Conservation (phyloP, 2,888 invertebrate species). For the Pteria penguin region DNA sequence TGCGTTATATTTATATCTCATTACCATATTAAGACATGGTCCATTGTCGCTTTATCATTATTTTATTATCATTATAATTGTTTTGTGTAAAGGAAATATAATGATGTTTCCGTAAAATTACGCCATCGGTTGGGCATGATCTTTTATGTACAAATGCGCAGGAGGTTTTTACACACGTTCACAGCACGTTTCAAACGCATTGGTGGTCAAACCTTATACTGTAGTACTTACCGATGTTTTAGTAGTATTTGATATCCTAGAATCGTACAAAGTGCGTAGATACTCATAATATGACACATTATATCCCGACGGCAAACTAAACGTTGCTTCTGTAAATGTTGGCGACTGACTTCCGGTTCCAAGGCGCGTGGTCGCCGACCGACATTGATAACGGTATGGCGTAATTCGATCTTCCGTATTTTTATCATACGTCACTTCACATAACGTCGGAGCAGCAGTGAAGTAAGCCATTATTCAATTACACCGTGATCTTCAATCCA, state of each 20-base stretch:
- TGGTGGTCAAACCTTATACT: too few species aligned
- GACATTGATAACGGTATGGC: slow-evolving; percentile 51
- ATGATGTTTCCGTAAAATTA: too few species aligned
- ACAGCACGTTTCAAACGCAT: too few species aligned
- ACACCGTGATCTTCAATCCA: background rate
- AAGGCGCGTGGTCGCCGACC: slow-evolving; percentile 24
- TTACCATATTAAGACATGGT: too few species aligned
- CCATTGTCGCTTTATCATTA: too few species aligned
- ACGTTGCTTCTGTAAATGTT: slow-evolving; percentile 54
- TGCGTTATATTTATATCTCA: too few species aligned
- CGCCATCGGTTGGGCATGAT: too few species aligned
- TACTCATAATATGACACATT: slow-evolving; percentile 59
- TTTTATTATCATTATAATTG: too few species aligned
- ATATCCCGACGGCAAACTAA: slow-evolving; percentile 53
- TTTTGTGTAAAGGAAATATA: too few species aligned
- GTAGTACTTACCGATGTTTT: slow-evolving; percentile 10
- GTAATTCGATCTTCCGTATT: slow-evolving; percentile 59
- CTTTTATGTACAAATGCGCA: too few species aligned
- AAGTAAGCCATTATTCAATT: slow-evolving; percentile 35
- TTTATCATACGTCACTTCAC: slow-evolving; percentile 67
- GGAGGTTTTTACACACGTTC: too few species aligned
- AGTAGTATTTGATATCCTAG: slow-evolving; percentile 48
- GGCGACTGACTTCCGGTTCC: slow-evolving; percentile 44
- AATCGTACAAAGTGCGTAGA: slow-evolving; percentile 58
- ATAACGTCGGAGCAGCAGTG: slow-evolving; percentile 51